Conservation (phyloP, 2,888 invertebrate genomes). For the Conomelus anceps region DNA sequence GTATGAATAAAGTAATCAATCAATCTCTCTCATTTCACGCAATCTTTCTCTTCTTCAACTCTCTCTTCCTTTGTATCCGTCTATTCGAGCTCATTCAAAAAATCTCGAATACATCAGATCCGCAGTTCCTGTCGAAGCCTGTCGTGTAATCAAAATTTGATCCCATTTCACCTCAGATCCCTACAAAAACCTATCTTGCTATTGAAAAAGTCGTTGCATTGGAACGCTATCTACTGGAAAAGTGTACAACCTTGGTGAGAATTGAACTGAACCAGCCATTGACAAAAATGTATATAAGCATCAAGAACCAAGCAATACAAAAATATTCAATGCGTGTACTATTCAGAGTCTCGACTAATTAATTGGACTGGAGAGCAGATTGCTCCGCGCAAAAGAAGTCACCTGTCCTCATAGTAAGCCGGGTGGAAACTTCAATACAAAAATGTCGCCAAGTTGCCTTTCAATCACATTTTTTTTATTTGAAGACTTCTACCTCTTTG, state of each 20-base stretch:
- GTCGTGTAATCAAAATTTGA: neutral
- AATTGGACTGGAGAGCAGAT: too few species aligned
- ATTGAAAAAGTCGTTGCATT: neutral
- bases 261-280: neutral
- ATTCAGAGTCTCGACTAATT: neutral
- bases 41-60: too few species aligned
- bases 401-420: neutral
- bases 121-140: neutral
- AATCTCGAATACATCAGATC: neutral
- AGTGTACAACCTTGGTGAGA: neutral
- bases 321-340: neutral
- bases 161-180: neutral
- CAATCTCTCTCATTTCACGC: too few species aligned
- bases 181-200: neutral
- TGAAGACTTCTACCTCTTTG: too few species aligned
- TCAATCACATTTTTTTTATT: too few species aligned
- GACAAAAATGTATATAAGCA: too few species aligned
- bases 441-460: neutral
- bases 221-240: neutral
- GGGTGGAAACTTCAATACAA: neutral
- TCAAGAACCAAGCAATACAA: neutral
- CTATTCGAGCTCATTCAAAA: neutral
- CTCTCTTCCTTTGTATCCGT: neutral
- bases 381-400: neutral
- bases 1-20: too few species aligned